Percentiles rank a stretch among this genome's conserved stretches.
Evolutionary conservation across 2,797 vertebrate species (phyloP).

Genomic region (Chromobotia macracanthus): DNA sequence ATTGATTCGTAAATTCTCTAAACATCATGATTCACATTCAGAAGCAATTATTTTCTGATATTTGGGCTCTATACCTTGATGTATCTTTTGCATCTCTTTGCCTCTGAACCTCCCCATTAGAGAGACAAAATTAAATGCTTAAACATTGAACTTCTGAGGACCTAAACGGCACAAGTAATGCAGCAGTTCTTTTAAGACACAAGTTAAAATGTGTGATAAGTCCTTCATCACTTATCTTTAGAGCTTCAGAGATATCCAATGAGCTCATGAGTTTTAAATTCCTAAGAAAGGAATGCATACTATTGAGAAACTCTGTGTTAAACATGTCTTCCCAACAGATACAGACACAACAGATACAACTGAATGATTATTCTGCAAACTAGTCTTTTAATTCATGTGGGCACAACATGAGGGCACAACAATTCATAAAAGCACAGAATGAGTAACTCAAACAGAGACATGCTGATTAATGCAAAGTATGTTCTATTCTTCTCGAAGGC

Average conservation of each 20-base stretch:
- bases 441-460: constrained; percentile 42
- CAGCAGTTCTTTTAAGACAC: background rate
- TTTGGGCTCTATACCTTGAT: background rate
- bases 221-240: background rate
- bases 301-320: background rate
- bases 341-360: background rate
- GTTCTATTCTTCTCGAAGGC: constrained; percentile 48
- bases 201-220: background rate
- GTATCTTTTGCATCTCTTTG: background rate
- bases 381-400: constrained; percentile 43
- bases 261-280: background rate
- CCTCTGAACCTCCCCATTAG: background rate
- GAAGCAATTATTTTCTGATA: background rate
- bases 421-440: constrained; percentile 35
- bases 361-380: background rate
- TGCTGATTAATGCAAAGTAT: constrained; percentile 40
- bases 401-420: constrained; percentile 50
- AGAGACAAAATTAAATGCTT: background rate
- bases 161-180: background rate
- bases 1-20: background rate
- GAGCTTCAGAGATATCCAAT: background rate
- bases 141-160: background rate
- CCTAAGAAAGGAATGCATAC: background rate
- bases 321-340: background rate
- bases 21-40: constrained; percentile 10